Conservation (phyloP, 1,140 invertebrate species). For the Trachymyrmex septentrionalis region DNA sequence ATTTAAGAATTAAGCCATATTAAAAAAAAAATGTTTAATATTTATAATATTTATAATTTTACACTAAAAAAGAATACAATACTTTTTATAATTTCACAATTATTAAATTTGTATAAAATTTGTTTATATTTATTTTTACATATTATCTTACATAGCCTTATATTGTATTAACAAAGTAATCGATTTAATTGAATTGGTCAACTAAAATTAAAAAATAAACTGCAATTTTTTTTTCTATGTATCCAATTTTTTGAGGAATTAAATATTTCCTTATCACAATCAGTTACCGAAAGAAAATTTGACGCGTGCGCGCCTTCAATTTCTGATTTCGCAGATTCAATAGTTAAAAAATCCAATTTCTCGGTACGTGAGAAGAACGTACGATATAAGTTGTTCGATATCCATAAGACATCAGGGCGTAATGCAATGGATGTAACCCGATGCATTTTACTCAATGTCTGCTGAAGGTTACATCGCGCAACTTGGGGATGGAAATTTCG, state of each 20-base stretch:
- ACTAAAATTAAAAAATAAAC: background rate
- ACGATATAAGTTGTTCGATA: background rate
- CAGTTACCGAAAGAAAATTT: background rate
- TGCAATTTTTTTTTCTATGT: background rate
- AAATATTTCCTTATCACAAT: background rate
- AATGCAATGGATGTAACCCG: constrained; percentile 29
- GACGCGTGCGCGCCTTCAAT: background rate
- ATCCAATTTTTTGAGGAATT: background rate
- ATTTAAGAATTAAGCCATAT: background rate
- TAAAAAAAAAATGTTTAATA: background rate
- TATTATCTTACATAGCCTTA: background rate
- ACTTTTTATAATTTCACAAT: constrained; percentile 12
- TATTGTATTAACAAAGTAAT: background rate
- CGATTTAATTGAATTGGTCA: constrained; percentile 1
- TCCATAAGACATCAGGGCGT: background rate
- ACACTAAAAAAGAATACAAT: background rate
- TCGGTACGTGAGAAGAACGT: background rate
- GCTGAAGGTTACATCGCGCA: constrained; percentile 32
- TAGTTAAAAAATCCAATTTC: background rate
- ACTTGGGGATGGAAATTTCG: constrained; percentile 52
- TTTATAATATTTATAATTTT: background rate
- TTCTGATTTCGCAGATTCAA: constrained; percentile 3
- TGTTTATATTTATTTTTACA: constrained; percentile 1
- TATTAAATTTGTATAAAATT: background rate
- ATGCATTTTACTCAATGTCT: constrained; percentile 3